Conservation (phyloP, 2,888 invertebrate species). For the Cylindroiulus punctatus region DNA sequence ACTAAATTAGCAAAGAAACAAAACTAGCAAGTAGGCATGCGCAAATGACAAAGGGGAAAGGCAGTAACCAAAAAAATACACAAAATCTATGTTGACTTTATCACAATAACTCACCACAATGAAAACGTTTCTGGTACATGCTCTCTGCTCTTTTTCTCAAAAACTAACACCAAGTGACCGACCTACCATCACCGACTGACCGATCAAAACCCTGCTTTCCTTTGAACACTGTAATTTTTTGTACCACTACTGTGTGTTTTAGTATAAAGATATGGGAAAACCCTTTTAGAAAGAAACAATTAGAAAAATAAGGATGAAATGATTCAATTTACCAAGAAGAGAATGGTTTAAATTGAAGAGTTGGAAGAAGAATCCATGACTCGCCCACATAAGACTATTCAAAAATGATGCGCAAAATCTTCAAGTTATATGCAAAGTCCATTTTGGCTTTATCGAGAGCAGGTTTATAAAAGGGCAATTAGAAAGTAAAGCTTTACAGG, state of each 20-base stretch:
- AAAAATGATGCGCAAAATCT: background rate
- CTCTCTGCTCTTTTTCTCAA: constrained; percentile 36
- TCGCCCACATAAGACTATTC: background rate
- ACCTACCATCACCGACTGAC: constrained; percentile 39
- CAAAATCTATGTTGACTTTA: constrained; percentile 49
- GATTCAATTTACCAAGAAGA: constrained; percentile 48
- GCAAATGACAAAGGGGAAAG: constrained; percentile 39
- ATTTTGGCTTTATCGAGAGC: background rate
- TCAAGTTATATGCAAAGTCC: background rate
- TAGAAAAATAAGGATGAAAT: constrained; percentile 20
- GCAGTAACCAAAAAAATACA: constrained; percentile 47
- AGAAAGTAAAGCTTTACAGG: no score
- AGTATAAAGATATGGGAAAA: constrained; percentile 33
- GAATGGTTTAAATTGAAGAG: constrained; percentile 24
- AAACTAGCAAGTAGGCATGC: constrained; percentile 13
- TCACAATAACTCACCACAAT: constrained; percentile 53
- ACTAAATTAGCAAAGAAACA: constrained; percentile 48
- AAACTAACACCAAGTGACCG: constrained; percentile 50
- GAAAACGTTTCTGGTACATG: constrained; percentile 49
- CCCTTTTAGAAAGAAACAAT: constrained; percentile 44
- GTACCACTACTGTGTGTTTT: constrained; percentile 48
- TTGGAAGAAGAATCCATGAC: background rate
- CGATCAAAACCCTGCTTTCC: constrained; percentile 52
- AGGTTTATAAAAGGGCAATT: background rate
- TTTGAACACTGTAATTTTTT: constrained; percentile 45